These are phyloP conservation scores for Zaprionus lineosus DNA, from an alignment of 2,888 invertebrate species.

Conservation along the genomic window DNA sequence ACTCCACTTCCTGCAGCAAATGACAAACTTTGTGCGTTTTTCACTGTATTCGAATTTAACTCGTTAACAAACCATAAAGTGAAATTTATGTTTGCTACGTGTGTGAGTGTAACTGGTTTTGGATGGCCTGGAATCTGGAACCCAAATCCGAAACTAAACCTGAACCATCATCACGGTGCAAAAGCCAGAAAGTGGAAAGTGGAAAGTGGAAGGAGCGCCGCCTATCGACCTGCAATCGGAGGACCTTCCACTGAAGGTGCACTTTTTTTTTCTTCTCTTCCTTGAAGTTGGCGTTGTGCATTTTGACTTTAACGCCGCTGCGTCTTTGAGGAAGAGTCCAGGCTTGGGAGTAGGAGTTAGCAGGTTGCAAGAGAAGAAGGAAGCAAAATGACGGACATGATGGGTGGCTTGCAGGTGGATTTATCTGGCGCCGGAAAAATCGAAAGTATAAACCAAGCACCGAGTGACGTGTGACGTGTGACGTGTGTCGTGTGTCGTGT, in stretches of 20 bases:
- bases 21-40: slow-evolving; percentile 69
- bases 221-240: slow-evolving; percentile 34
- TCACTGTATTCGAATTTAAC: slow-evolving; percentile 72
- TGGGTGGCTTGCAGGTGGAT: slow-evolving; percentile 14
- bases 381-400: slow-evolving; percentile 18
- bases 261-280: slow-evolving; percentile 65
- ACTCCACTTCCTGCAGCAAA: slow-evolving; percentile 48
- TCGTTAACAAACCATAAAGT: slow-evolving; percentile 75
- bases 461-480: slow-evolving; percentile 18
- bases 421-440: slow-evolving; percentile 59
- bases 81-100: slow-evolving; percentile 70
- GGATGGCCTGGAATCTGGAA: not conserved
- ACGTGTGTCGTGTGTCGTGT: slow-evolving; percentile 25
- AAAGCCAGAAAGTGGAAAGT: not conserved
- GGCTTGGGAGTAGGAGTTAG: too few relatives aligned
- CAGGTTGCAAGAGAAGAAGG: slow-evolving; percentile 10
- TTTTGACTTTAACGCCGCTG: slow-evolving; percentile 60
- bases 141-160: not conserved
- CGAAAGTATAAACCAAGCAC: slow-evolving; percentile 55
- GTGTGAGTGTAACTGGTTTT: slow-evolving; percentile 56
- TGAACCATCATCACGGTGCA: too few relatives aligned
- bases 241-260: slow-evolving; percentile 47
- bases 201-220: not conserved
- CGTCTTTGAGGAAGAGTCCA: too few relatives aligned
- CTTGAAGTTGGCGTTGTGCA: slow-evolving; percentile 57